Evolutionary conservation across 37 sponge, comb jelly and placozoan species (phyloP).

Genomic region (Theonella swinhoei): DNA sequence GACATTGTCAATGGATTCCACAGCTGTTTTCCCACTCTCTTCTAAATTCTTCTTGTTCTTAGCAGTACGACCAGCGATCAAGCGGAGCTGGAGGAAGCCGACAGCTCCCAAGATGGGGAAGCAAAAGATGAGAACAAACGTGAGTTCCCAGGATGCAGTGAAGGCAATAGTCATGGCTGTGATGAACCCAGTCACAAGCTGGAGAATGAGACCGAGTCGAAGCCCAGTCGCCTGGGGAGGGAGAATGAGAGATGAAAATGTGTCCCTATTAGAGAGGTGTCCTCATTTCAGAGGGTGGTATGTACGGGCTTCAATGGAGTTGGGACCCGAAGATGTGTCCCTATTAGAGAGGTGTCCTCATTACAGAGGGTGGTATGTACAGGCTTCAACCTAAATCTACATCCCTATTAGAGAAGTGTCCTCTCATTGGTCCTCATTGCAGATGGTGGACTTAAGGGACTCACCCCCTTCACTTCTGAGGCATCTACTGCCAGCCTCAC

Average conservation of each 20-base stretch:
- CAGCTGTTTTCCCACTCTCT: conserved; percentile 52
- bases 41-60: conserved; percentile 78
- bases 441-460: no score
- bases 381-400: no score
- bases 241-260: no score
- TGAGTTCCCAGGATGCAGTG: conserved; percentile 75
- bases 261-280: no score
- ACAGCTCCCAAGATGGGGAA: conserved; percentile 60
- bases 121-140: conserved; percentile 60
- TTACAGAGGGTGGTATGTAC: no score
- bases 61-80: conserved; percentile 42
- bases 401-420: no score
- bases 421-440: no score
- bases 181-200: conserved; percentile 50
- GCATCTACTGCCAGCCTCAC: conserved; percentile 90
- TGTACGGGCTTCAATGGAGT: no score
- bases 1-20: conserved; percentile 80
- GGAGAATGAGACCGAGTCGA: conserved; percentile 63
- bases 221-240: conserved; percentile 75
- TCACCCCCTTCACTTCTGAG: conserved; percentile 86
- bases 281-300: no score
- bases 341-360: no score
- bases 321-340: no score
- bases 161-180: conserved; percentile 79
- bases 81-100: conserved; percentile 68